Evolutionary conservation across 2,797 vertebrate species (phyloP), one percentile per base, ranked within the genome.

Genomic region (Fundulus diaphanus): DNA sequence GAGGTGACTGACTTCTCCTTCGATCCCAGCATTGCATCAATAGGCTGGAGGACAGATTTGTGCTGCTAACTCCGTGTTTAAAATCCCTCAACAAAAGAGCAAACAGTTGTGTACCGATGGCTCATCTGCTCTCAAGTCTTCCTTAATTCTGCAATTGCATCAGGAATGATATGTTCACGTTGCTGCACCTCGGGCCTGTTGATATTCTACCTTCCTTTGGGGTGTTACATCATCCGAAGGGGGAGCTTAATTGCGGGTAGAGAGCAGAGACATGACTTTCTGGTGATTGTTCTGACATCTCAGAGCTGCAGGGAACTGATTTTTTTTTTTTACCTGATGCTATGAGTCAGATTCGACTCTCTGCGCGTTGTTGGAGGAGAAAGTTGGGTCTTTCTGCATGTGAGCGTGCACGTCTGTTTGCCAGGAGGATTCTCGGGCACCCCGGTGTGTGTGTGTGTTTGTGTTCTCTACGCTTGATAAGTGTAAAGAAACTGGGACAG

Each of bases 401-500:
- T 2, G 16, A n/a, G 42, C 13, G 46, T 54, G 54, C 66, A 65
- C 83, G 82, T 82, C 22, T 88, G 1, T 85, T 51, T 85, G 82
- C 76, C 63, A 27, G 1, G 49, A 56, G 67, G 70, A 56, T 22
- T 11, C 40, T 29, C 67, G 70, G 74, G 82, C 75, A 49, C 75
- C 35, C 52, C 57, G 1, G 40, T 12, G 40, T 24, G 81, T 88
- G 82, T 24, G 81, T 88, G 82, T 44, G 46, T 80, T 72, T 88
- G 81, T 77, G 72, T 79, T 85, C 66, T 77, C 78, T 72, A 5
- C 31, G 79, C 82, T 78, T 79, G 81, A 79, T 85, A 82, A 87
- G 84, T 89, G 80, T 78, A 85, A 84, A 81, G 84, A 91, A 94
- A 91, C 82, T 93, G 82, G 92, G 92, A 93, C 93, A 92, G 67